Evolutionary conservation across 2,797 vertebrate species (phyloP), one percentile per base, ranked within the genome.

Genomic region (Paguma larvata): DNA sequence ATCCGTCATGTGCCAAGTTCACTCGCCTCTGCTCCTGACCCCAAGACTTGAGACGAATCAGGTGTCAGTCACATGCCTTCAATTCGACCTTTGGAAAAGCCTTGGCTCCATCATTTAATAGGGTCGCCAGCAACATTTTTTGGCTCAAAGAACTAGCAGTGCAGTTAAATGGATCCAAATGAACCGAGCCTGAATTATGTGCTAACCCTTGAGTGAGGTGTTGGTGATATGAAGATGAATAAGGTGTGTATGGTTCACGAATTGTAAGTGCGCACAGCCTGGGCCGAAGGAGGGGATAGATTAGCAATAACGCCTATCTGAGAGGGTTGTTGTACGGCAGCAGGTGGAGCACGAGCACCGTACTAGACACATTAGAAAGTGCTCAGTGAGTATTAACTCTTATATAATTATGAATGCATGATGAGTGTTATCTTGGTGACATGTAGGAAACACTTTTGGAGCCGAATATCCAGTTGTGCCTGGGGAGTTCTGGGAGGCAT

Each of bases 41-140:
- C 59, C 7, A 72, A 44, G 48, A 89, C 38, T 70, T 78, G 51
- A 83, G 70, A 84, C 59, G 21, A 27, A 80, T 93, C 75, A 62
- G n/a, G 70, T 87, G 44, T 75, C 70, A 41, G 51, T 75, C 65
- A 41, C 25, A 38, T 34, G 30, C 16, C n/a, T 94, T 89, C 77
- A n/a, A 83, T 91, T 48, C 87, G 46, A 83, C 75, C n/a, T 84
- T 94, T 88, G 44, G 46, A 90, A 67, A 85, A 87, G 25, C 63
- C 86, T 94, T 83, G 83, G 86, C n/a, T 88, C 30, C n/a, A 65
- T 73, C 46, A 72, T 93, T 89, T 82, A 80, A 59, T 77, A 82
- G 46, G 14, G 65, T 62, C 32, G 18, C 25, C 83, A 91, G 19
- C 30, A 34, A n/a, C 44, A 30, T 25, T 56, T 93, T 90, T 80